These are phyloP conservation scores for Eueides isabella DNA, from an alignment of 1,140 invertebrate genomes.

Conservation along the genomic window DNA sequence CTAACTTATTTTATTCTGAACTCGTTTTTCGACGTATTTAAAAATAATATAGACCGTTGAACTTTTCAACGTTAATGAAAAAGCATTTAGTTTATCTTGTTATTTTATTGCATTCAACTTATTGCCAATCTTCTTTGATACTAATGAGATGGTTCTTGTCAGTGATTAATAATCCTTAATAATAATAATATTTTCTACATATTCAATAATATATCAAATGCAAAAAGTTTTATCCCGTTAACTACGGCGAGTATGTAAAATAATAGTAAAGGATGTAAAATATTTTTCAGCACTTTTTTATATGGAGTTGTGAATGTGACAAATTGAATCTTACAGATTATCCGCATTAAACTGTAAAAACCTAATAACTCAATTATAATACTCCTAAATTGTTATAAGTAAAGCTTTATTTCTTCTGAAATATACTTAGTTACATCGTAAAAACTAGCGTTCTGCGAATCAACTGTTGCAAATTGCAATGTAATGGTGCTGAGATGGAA, in stretches of 20 bases:
- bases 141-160: conserved; percentile 24
- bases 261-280: not conserved
- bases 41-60: conserved; percentile 28
- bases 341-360: not conserved
- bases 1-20: not conserved
- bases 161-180: conserved; percentile 25
- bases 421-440: not conserved
- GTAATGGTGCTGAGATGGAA: conserved; percentile 7
- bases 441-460: not conserved
- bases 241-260: not conserved
- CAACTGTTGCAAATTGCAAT: conserved; percentile 14
- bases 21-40: not conserved
- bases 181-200: conserved; percentile 16
- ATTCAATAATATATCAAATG: conserved; percentile 15
- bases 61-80: conserved; percentile 33
- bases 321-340: not conserved
- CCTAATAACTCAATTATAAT: not conserved
- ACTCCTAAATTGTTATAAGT: not conserved
- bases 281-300: not conserved
- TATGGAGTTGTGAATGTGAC: not conserved
- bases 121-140: conserved; percentile 30
- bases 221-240: not conserved
- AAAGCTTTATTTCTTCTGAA: not conserved
- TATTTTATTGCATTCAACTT: conserved; percentile 37
- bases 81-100: conserved; percentile 28